A percentile compares a stretch with the other conserved stretches of the same genome.
Conservation (phyloP, 2,888 invertebrate genomes). For the Limenitis camilla region DNA sequence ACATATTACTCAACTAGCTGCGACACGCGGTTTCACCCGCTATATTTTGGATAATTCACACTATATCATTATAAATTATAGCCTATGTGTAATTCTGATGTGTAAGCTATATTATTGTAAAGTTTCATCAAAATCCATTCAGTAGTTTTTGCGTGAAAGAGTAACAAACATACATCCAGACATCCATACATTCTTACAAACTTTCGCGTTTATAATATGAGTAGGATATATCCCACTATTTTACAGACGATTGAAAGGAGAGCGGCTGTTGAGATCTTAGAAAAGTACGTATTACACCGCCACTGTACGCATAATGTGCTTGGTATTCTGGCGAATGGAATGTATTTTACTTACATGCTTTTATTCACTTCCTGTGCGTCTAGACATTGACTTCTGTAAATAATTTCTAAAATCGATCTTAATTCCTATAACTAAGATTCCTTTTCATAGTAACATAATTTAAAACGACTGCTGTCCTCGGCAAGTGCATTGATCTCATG, state of each 20-base stretch:
- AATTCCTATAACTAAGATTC: slow-evolving; percentile 43
- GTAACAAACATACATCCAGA: too few species aligned
- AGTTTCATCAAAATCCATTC: too few species aligned
- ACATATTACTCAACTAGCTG: slow-evolving; percentile 27
- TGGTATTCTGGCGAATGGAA: slow-evolving; percentile 42
- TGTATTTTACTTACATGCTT: slow-evolving; percentile 53
- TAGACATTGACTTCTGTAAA: slow-evolving; percentile 40
- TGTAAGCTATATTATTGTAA: too few species aligned
- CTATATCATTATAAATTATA: too few species aligned
- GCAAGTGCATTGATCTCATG: slow-evolving; percentile 73
- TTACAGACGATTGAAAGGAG: slow-evolving; percentile 24
- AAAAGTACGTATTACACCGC: too few species aligned
- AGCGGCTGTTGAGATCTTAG: slow-evolving; percentile 23
- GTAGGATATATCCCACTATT: too few species aligned
- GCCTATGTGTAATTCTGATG: too few species aligned
- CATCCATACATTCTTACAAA: too few species aligned
- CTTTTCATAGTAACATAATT: slow-evolving; percentile 55
- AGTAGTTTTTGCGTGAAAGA: too few species aligned
- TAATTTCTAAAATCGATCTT: slow-evolving; percentile 46
- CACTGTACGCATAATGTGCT: slow-evolving; percentile 36
- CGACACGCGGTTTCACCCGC: too few species aligned
- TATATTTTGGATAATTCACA: too few species aligned
- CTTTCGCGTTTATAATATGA: too few species aligned
- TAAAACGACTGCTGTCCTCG: slow-evolving; percentile 70
- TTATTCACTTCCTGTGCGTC: slow-evolving; percentile 63